Conservation (phyloP, 1,140 invertebrate species). For the Zeugodacus cucurbitae region DNA sequence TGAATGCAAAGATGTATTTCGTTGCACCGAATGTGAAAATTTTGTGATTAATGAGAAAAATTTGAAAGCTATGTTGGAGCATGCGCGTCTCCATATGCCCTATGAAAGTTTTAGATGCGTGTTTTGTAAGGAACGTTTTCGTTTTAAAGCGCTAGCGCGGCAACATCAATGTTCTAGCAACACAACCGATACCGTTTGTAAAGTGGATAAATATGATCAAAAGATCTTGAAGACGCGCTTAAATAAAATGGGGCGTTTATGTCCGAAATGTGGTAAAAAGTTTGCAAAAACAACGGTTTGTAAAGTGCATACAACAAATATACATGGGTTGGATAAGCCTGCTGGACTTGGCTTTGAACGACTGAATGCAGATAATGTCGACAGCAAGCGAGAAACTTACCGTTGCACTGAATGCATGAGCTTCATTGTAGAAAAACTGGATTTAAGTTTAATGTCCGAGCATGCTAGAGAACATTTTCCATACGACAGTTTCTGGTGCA, state of each 20-base stretch:
- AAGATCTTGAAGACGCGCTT: not conserved
- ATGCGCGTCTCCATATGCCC: not conserved
- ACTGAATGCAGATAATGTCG: not conserved
- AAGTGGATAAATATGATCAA: not conserved
- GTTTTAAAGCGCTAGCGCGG: not conserved
- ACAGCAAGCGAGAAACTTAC: not conserved
- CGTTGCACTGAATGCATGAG: not conserved
- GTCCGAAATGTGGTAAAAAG: not conserved
- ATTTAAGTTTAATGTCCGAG: not conserved
- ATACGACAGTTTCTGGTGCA: slow-evolving; percentile 2
- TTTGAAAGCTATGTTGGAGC: slow-evolving; percentile 11
- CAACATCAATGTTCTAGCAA: slow-evolving; percentile 6
- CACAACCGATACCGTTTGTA: not conserved
- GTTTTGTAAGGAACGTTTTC: not conserved
- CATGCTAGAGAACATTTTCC: slow-evolving; percentile 21
- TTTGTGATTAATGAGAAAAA: not conserved
- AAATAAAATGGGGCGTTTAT: slow-evolving; percentile 21
- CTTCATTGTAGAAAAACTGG: not conserved
- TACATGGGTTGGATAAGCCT: slow-evolving; percentile 10
- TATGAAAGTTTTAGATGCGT: not conserved
- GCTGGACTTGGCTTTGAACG: not conserved
- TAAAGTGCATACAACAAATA: not conserved
- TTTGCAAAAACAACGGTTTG: not conserved
- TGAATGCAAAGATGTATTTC: not conserved
- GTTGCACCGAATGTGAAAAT: not conserved